phyloP scores from a whole-genome alignment of 2,113 vertebrate species.

The Crotalus horridus region DNA sequence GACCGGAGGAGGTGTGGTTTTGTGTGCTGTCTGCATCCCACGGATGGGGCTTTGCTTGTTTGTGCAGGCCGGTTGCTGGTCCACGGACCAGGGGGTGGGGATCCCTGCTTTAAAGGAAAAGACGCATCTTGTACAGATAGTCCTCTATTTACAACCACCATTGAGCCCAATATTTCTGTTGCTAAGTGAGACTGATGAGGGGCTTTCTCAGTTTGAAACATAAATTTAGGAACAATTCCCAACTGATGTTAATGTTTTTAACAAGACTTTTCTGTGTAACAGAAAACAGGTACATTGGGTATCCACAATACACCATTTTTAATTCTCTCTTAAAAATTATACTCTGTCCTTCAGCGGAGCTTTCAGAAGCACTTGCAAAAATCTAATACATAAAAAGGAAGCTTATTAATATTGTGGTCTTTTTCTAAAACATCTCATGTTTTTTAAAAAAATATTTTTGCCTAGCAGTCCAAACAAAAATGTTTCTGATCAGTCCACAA shows the following conservation, averaged over 20 bases:
- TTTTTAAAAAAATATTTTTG: neutral
- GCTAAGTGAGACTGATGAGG: neutral
- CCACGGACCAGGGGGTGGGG: no score
- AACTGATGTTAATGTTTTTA: neutral
- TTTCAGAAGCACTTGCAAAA: neutral
- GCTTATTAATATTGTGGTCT: neutral
- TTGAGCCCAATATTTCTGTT: neutral
- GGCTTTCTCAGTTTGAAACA: neutral
- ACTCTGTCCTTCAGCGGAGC: neutral
- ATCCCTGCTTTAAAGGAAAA: neutral
- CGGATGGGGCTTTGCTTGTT: no score
- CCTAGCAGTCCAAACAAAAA: neutral
- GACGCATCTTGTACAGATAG: neutral
- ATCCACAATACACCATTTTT: neutral
- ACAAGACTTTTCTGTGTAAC: neutral
- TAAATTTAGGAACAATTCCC: constrained; percentile 10
- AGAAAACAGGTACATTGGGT: neutral
- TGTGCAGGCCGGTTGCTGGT: no score
- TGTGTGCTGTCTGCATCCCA: no score
- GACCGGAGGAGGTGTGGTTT: no score
- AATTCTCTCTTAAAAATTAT: neutral
- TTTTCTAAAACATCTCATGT: neutral
- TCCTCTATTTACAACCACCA: neutral
- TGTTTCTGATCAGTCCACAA: neutral
- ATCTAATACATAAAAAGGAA: neutral